Conservation (phyloP, 2,113 vertebrate genomes). For the Pseudorhombus dupliciocellatus region DNA sequence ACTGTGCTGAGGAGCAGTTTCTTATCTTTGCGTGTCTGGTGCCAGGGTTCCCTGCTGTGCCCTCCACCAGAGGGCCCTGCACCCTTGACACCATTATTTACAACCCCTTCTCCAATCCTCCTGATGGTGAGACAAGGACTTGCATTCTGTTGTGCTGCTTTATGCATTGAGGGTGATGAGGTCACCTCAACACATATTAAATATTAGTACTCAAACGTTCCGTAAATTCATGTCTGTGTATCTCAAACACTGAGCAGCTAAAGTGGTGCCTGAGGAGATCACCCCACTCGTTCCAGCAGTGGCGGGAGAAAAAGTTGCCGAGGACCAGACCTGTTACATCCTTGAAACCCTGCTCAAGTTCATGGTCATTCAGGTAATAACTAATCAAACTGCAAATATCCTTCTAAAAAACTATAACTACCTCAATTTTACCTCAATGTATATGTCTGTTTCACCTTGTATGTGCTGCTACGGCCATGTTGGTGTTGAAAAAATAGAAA, state of each 20-base stretch:
- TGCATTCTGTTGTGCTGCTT: not conserved
- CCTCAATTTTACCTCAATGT: not conserved
- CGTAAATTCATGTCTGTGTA: not conserved
- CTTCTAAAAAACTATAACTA: no score
- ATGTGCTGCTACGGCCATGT: not conserved
- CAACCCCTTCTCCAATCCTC: slow-evolving; percentile 81
- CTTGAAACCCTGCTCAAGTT: slow-evolving; percentile 94
- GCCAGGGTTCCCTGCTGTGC: slow-evolving; percentile 92
- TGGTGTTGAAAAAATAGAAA: not conserved
- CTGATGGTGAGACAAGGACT: slow-evolving; percentile 84
- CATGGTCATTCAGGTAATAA: slow-evolving; percentile 93
- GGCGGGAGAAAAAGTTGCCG: slow-evolving; percentile 89
- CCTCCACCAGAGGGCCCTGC: slow-evolving; percentile 89
- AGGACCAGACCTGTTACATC: slow-evolving; percentile 94
- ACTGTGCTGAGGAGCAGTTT: slow-evolving; percentile 94
- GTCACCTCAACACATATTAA: not conserved
- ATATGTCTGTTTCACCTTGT: not conserved
- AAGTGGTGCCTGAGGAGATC: slow-evolving; percentile 95
- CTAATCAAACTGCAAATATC: not conserved
- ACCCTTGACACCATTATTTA: slow-evolving; percentile 95
- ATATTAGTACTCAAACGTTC: no score
- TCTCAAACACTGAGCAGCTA: slow-evolving; percentile 80
- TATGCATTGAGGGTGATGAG: not conserved
- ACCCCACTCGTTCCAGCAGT: slow-evolving; percentile 90
- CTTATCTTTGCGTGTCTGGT: slow-evolving; percentile 96